Conservation (phyloP, 2,113 vertebrate genomes). For the Platysteira castanea region DNA sequence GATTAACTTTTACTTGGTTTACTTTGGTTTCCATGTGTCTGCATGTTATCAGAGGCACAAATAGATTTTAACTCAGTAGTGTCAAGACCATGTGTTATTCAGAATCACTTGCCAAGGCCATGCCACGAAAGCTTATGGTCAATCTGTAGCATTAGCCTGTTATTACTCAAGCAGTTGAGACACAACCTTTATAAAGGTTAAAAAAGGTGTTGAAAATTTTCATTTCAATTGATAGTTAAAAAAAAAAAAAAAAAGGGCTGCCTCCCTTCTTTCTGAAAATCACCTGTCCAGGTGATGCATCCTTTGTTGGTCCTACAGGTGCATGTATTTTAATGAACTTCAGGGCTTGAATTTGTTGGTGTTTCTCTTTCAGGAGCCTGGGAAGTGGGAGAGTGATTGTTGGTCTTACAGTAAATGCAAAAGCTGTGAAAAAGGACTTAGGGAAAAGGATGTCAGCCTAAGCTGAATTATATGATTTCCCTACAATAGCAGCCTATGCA, state of each 20-base stretch:
- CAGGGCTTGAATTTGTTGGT: neutral
- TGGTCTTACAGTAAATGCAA: neutral
- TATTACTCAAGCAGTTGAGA: neutral
- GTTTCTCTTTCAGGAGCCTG: neutral
- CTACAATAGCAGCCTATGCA: neutral
- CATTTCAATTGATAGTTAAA: neutral
- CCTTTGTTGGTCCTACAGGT: neutral
- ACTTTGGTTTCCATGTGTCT: neutral
- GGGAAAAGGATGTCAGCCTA: neutral
- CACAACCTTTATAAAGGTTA: neutral
- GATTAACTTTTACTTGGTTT: slow-evolving; percentile 15
- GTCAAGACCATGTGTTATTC: neutral
- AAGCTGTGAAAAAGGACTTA: neutral
- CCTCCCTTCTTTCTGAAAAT: neutral
- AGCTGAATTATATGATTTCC: neutral
- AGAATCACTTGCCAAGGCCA: neutral
- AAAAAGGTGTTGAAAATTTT: neutral
- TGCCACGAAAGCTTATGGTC: neutral
- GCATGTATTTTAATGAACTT: neutral
- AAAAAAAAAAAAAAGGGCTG: neutral
- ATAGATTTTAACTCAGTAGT: neutral
- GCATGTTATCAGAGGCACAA: neutral
- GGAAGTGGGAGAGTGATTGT: neutral
- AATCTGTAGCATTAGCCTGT: neutral
- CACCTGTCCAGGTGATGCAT: neutral